Evolutionary conservation across 2,797 vertebrate genomes (phyloP), one percentile per base, ranked within the genome.

Genomic region (Dromococcyx pavoninus): DNA sequence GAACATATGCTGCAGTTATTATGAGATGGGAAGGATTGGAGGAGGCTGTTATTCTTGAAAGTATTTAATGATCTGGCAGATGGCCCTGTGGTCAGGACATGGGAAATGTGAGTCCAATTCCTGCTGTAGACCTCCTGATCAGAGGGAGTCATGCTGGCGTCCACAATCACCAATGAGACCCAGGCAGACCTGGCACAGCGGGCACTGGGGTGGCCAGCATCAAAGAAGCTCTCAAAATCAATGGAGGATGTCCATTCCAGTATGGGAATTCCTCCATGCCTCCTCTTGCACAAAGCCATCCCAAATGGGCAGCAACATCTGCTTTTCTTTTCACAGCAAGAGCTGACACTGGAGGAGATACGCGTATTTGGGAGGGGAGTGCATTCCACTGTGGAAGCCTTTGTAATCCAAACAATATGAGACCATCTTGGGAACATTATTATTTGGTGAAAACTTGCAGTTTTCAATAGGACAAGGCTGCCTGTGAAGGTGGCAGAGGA

Each of bases 311-410:
- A 91, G 81, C 75, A 95, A 91, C 88, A 95, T 94, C 91, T 95
- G 95, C 80, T 96, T 95, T 95, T 92, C 80, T 91, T 96, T 96
- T 95, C 88, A 90, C 90, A 95, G 53, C 74, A 87, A 77, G 93
- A 94, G 65, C 84, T 87, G 83, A 91, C 88, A 43, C 60, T 92
- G 53, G 88, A 91, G 61, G 64, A 93, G 92, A 96, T 91, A 91
- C 0, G 33, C 69, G 27, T 56, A 80, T 71, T 46, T 91, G 86
- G 90, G 84, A 92, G 57, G 64, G 41, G 48, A 88, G 64, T 53
- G 28, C 93, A 94, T 95, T 95, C 93, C 92, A 37, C 53, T 71
- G 81, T 32, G 46, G 65, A 93, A 69, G 24, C 79, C 65, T 94
- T 92, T 87, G 80, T 92, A 91, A 89, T 18, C 76, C 74, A 64